Percentiles rank a stretch among this genome's conserved stretches.
phyloP scores from a whole-genome alignment of 2,888 invertebrate genomes.

The Polyploca ridens region DNA sequence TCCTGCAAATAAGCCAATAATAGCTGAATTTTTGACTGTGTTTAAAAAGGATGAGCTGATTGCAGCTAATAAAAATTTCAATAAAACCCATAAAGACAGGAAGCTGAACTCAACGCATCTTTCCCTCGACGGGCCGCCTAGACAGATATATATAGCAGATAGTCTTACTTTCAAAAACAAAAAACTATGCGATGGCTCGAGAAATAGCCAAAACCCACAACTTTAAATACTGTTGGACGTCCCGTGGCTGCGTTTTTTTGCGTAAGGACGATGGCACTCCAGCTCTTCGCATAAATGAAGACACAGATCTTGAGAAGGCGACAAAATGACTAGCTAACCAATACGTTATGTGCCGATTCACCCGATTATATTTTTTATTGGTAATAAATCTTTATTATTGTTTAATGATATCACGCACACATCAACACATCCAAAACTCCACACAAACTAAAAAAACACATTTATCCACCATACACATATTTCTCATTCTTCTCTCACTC shows the following conservation, averaged over 20 bases:
- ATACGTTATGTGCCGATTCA: neutral
- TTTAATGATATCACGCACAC: neutral
- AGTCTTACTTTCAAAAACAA: neutral
- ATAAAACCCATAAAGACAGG: neutral
- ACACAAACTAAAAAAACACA: neutral
- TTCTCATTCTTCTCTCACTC: too few relatives aligned
- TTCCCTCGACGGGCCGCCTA: slow-evolving; percentile 6
- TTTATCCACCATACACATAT: neutral
- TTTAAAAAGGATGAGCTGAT: too few relatives aligned
- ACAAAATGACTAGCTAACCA: neutral
- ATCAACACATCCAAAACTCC: neutral
- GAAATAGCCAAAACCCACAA: neutral
- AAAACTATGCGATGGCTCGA: neutral
- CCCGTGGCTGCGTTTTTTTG: too few relatives aligned
- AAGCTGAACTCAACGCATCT: neutral
- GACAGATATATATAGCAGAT: neutral
- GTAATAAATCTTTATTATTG: neutral
- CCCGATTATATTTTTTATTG: neutral
- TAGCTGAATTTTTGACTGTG: too few relatives aligned
- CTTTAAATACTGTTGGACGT: neutral
- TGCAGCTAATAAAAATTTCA: neutral
- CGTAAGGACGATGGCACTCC: too few relatives aligned
- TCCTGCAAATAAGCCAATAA: too few relatives aligned
- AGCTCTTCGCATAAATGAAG: neutral
- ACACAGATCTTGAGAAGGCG: neutral